Percentiles rank a stretch among this genome's conserved stretches.
Conservation (phyloP, 2,113 vertebrate species). For the Brachyistius frenatus region DNA sequence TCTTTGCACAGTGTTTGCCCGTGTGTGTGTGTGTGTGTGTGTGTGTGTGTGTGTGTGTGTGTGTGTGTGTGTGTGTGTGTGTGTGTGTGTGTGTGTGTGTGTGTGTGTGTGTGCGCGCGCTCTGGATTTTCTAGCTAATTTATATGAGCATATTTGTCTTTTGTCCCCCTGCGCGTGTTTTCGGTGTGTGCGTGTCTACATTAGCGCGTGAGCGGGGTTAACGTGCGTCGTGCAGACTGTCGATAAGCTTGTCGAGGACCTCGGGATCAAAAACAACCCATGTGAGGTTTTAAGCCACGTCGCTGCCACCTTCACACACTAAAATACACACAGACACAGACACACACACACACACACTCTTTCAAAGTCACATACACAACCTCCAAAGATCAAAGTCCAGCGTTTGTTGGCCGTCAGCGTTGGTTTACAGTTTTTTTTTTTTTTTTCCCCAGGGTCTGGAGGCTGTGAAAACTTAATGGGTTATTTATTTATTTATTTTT, state of each 20-base stretch:
- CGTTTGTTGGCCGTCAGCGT: not conserved
- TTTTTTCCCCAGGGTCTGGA: not conserved
- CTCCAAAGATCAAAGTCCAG: constrained; percentile 23
- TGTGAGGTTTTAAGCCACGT: constrained; percentile 38
- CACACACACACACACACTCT: constrained; percentile 1
- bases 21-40: not conserved
- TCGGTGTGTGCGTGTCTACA: not conserved
- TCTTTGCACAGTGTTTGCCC: not conserved
- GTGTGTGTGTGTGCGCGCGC: not conserved
- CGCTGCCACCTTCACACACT: not conserved
- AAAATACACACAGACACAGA: constrained; percentile 5
- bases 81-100: too few species aligned
- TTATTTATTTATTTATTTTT: constrained; percentile 6
- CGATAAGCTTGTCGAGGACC: constrained; percentile 42
- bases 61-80: not conserved
- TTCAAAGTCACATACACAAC: not conserved
- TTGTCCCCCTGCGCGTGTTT: not conserved
- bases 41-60: too few species aligned
- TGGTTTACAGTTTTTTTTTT: not conserved
- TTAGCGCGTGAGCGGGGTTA: not conserved
- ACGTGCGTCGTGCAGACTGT: not conserved
- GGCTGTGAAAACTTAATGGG: too few species aligned
- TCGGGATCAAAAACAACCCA: constrained; percentile 38
- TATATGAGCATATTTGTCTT: constrained; percentile 20
- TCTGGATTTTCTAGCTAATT: constrained; percentile 35